These are phyloP conservation scores for Catharus bicknelli DNA, from an alignment of 2,113 vertebrate genomes.

Conservation along the genomic window DNA sequence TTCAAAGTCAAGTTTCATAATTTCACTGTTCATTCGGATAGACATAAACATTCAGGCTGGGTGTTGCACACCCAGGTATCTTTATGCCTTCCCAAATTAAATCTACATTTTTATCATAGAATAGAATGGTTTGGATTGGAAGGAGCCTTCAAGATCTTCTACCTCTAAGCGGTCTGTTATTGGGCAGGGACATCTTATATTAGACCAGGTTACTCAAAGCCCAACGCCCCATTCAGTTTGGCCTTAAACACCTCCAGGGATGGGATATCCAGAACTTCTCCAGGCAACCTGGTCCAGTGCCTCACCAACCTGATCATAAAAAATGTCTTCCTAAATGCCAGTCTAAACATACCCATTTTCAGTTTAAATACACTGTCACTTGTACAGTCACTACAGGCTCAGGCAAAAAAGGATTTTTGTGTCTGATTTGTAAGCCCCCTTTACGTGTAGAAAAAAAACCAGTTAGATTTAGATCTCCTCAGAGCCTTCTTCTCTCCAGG, in stretches of 20 bases:
- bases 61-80: neutral
- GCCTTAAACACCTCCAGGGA: neutral
- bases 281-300: neutral
- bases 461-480: no score
- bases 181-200: neutral
- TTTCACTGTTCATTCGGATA: neutral
- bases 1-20: neutral
- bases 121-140: neutral
- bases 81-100: neutral
- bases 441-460: neutral
- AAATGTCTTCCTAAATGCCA: neutral
- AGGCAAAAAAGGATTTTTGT: neutral
- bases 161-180: fast-evolving
- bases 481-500: neutral
- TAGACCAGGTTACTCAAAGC: neutral
- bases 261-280: neutral
- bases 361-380: neutral
- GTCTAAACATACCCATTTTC: neutral
- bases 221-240: neutral
- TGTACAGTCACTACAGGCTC: neutral
- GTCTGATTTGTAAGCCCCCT: neutral
- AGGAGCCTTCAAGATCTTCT: neutral
- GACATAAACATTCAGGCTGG: neutral
- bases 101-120: neutral
- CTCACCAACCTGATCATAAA: fast-evolving